Percentiles rank a stretch among this genome's conserved stretches.
These are phyloP conservation scores for Cryptocephalus primarius DNA, from an alignment of 2,888 invertebrate genomes.

Conservation along the genomic window DNA sequence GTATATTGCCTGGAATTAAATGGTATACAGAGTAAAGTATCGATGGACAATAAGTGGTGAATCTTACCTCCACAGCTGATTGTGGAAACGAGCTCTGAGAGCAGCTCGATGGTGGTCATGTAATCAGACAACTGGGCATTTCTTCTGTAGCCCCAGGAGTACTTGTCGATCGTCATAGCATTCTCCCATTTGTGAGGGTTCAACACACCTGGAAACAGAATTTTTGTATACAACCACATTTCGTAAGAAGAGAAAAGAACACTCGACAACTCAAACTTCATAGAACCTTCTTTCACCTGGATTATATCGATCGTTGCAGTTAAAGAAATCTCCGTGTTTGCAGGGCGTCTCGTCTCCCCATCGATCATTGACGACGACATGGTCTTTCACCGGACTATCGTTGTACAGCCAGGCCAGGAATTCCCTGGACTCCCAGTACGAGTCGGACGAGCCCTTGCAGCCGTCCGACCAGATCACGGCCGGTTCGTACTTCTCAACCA, in stretches of 20 bases:
- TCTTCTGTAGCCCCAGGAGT: conserved; percentile 78
- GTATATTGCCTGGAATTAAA: conserved; percentile 51
- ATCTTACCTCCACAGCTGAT: conserved; percentile 72
- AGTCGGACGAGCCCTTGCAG: conserved; percentile 84
- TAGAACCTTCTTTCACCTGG: conserved; percentile 44
- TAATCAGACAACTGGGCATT: conserved; percentile 59
- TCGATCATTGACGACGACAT: conserved; percentile 85
- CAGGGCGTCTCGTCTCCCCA: conserved; percentile 78
- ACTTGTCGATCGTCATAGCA: conserved; percentile 78
- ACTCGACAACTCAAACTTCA: too few species aligned
- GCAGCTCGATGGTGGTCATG: conserved; percentile 54
- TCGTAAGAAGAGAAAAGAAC: too few species aligned
- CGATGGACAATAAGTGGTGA: too few species aligned
- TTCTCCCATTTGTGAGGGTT: conserved; percentile 90
- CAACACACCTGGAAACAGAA: conserved; percentile 41
- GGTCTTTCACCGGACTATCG: conserved; percentile 79
- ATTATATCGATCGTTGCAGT: conserved; percentile 74
- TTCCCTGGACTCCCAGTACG: conserved; percentile 75
- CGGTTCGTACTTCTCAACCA: conserved; percentile 56
- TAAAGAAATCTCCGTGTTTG: conserved; percentile 81
- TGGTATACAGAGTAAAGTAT: too few species aligned
- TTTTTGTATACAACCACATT: too few species aligned
- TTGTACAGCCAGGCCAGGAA: conserved; percentile 92
- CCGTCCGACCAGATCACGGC: conserved; percentile 91
- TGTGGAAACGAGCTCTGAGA: conserved; percentile 59